Evolutionary conservation across 2,113 vertebrate genomes (phyloP).

Genomic region (Bubo bubo): DNA sequence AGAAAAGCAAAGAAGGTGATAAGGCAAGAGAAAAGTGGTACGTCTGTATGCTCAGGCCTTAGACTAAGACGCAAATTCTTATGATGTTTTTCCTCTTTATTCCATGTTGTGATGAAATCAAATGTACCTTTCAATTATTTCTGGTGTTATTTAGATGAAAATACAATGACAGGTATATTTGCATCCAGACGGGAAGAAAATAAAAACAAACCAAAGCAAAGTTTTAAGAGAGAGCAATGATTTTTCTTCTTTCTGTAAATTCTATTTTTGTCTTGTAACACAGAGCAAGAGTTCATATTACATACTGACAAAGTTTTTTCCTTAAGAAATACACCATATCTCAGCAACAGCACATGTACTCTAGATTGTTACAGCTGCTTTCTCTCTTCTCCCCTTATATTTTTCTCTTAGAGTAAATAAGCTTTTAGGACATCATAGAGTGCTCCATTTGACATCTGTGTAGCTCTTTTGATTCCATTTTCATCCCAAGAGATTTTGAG

Average conservation of each 20-base stretch:
- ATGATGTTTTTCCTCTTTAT: neutral
- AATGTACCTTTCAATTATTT: neutral
- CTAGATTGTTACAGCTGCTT: neutral
- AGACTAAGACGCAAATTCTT: neutral
- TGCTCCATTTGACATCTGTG: neutral
- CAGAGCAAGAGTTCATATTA: neutral
- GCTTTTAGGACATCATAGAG: neutral
- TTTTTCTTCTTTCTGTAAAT: neutral
- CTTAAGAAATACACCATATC: neutral
- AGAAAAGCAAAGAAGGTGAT: neutral
- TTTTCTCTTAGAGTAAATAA: slow-evolving; percentile 27
- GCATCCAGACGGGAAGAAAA: neutral
- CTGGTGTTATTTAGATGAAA: neutral
- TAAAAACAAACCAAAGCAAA: neutral
- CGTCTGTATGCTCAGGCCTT: neutral
- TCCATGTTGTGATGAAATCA: neutral
- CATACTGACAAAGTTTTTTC: neutral
- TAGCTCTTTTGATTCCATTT: slow-evolving; percentile 26
- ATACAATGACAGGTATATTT: neutral
- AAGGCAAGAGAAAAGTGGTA: neutral
- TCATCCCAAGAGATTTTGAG: neutral
- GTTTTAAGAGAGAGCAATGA: neutral
- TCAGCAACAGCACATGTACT: slow-evolving; percentile 29
- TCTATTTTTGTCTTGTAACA: neutral
- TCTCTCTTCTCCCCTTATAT: neutral